Conservation (phyloP, 1,140 invertebrate genomes). For the Ptiloglossa arizonensis region DNA sequence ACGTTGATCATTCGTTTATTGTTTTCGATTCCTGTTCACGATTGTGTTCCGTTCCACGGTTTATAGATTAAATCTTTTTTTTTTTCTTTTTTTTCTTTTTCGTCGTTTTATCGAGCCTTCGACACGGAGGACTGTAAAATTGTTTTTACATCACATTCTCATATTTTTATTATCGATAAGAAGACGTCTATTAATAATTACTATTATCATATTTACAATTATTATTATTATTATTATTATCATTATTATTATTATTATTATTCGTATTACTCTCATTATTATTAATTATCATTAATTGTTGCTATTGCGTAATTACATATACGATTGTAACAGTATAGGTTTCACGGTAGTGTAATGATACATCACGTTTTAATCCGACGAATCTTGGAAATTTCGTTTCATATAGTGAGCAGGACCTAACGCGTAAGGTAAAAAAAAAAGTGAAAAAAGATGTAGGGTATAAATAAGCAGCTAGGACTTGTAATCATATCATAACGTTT, state of each 20-base stretch:
- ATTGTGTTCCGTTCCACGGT: slow-evolving; percentile 49
- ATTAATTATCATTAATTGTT: slow-evolving; percentile 12
- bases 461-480: slow-evolving; percentile 64
- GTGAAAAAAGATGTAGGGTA: slow-evolving; percentile 47
- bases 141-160: slow-evolving; percentile 64
- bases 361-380: slow-evolving; percentile 48
- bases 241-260: slow-evolving; percentile 36
- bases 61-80: slow-evolving; percentile 16
- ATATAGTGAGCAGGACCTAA: slow-evolving; percentile 65
- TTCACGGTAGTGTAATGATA: slow-evolving; percentile 43
- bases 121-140: slow-evolving; percentile 21
- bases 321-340: slow-evolving; percentile 47
- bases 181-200: too few relatives aligned
- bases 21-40: slow-evolving; percentile 31
- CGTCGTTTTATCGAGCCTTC: neutral
- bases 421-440: slow-evolving; percentile 14
- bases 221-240: slow-evolving; percentile 46
- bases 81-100: slow-evolving; percentile 2
- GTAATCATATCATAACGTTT: slow-evolving; percentile 72
- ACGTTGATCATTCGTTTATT: slow-evolving; percentile 40
- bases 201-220: neutral
- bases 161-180: slow-evolving; percentile 53
- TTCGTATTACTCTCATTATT: slow-evolving; percentile 1
- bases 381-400: slow-evolving; percentile 38
- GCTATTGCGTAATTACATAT: slow-evolving; percentile 41